Conservation (phyloP, 92 coral and sea anemone species). For the Umimayanthus kanabou region DNA sequence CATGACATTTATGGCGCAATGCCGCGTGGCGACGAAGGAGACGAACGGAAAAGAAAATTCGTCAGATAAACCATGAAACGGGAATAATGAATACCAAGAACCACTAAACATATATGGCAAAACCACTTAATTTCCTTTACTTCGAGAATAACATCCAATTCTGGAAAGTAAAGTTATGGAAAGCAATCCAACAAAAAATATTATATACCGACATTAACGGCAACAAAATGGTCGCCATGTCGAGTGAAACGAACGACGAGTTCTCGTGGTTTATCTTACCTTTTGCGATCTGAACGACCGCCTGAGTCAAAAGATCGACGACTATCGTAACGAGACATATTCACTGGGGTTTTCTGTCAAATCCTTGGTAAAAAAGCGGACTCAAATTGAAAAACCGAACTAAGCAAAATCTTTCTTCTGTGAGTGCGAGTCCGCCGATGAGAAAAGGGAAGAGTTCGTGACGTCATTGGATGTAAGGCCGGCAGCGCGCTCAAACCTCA, state of each 20-base stretch:
- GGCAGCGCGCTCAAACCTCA: conserved; percentile 10
- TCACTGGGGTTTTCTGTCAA: conserved; percentile 54
- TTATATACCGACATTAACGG: not conserved
- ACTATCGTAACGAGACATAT: conserved; percentile 95
- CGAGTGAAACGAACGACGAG: not conserved
- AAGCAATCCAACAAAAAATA: not conserved
- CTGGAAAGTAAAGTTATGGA: not conserved
- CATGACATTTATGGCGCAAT: not conserved
- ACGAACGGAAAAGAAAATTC: not conserved
- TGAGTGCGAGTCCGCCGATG: conserved; percentile 19
- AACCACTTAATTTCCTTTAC: not conserved
- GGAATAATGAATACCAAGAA: not conserved
- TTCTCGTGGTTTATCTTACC: conserved; percentile 57
- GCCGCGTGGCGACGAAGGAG: not conserved
- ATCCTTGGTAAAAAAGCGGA: conserved; percentile 1
- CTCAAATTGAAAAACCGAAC: not conserved
- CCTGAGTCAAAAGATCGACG: conserved; percentile 94
- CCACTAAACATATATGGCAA: not conserved
- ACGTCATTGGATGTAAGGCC: not conserved
- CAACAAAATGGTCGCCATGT: conserved; percentile 6
- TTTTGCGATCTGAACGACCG: conserved; percentile 98
- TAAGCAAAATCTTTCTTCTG: not conserved
- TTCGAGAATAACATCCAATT: not conserved
- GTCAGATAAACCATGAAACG: not conserved
- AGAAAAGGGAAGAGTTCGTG: not conserved